Evolutionary conservation across 2,797 vertebrate genomes (phyloP).

Genomic region (Pseudochirops corinnae): DNA sequence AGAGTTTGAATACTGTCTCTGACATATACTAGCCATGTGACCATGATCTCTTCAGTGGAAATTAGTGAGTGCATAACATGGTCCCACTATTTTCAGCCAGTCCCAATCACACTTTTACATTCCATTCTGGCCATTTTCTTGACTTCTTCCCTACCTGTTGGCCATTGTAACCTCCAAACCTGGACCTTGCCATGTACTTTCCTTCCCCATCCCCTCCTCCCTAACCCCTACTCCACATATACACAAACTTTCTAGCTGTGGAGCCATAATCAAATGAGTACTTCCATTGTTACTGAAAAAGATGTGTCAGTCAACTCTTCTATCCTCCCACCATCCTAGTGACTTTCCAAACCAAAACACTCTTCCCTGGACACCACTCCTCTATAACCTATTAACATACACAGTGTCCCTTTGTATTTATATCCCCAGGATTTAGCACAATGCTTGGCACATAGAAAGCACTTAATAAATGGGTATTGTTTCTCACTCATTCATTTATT

Average conservation of each 20-base stretch:
- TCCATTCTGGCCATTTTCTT: background rate
- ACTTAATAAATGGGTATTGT: background rate
- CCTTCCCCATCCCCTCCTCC: background rate
- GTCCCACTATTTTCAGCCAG: background rate
- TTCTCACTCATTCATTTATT: background rate
- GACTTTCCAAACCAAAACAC: background rate
- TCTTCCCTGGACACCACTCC: background rate
- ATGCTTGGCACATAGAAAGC: background rate
- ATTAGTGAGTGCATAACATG: background rate
- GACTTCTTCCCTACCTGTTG: background rate
- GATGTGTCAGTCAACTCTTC: background rate
- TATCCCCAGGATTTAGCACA: background rate
- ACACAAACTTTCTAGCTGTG: background rate
- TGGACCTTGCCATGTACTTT: background rate
- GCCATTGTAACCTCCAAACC: background rate
- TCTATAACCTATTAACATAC: background rate
- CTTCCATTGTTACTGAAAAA: background rate
- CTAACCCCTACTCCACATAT: background rate
- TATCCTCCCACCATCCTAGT: background rate
- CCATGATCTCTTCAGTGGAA: background rate
- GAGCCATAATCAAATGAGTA: background rate
- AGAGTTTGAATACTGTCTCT: background rate
- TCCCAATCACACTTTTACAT: background rate
- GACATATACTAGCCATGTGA: background rate
- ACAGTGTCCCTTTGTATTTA: background rate